phyloP scores from a whole-genome alignment of 53 echinoderm and acorn worm genomes.

The Echinometra lucunter region DNA sequence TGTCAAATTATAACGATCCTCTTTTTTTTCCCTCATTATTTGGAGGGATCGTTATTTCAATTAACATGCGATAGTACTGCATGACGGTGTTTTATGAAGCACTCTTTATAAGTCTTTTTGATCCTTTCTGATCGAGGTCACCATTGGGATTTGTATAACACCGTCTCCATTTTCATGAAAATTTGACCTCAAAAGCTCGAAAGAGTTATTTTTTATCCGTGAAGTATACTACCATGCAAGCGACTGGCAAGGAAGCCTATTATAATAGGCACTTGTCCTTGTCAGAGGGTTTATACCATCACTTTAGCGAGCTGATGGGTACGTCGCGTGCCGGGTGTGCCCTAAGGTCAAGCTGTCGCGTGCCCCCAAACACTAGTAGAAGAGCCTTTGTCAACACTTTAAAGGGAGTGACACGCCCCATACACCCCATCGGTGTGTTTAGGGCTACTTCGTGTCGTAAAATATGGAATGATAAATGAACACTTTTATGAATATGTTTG shows the following conservation, averaged over 20 bases:
- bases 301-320: neutral
- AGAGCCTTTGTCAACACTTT: conserved; percentile 30
- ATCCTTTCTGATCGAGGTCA: too few relatives aligned
- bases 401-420: neutral
- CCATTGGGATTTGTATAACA: too few relatives aligned
- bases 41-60: too few relatives aligned
- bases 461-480: neutral
- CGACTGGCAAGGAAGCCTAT: conserved; percentile 10
- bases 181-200: too few relatives aligned
- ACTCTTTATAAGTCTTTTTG: too few relatives aligned
- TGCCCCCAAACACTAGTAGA: neutral
- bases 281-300: conserved; percentile 10
- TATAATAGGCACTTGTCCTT: conserved; percentile 11
- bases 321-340: conserved; percentile 21
- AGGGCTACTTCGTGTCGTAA: neutral
- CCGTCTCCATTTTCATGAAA: too few relatives aligned
- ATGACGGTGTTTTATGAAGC: too few relatives aligned
- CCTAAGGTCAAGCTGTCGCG: conserved; percentile 38
- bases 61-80: too few relatives aligned
- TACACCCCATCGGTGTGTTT: neutral
- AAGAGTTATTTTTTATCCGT: too few relatives aligned
- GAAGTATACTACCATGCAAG: neutral
- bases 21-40: too few relatives aligned
- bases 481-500: neutral
- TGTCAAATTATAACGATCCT: too few relatives aligned